A percentile compares a stretch with the other conserved stretches of the same genome.
phyloP scores from a whole-genome alignment of 1,140 invertebrate genomes.

The Holcopasites calliopsidis region DNA sequence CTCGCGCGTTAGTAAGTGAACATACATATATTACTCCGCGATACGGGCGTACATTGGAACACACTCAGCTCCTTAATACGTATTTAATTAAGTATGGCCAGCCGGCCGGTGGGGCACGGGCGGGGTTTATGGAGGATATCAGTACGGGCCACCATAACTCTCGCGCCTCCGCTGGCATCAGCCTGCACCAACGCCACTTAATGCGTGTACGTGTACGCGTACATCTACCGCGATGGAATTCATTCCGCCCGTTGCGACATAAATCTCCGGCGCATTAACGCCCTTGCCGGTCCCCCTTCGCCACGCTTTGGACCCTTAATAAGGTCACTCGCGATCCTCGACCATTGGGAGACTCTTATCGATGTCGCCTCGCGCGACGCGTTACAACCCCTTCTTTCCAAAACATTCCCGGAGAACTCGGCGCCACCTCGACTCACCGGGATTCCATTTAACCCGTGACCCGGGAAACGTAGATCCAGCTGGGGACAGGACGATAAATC shows the following conservation, averaged over 20 bases:
- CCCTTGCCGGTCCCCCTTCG: constrained; percentile 40
- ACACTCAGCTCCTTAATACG: constrained; percentile 77
- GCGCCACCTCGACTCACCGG: neutral
- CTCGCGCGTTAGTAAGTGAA: constrained; percentile 24
- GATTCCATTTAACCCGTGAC: constrained; percentile 14
- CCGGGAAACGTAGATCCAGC: neutral
- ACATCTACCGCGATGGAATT: constrained; percentile 70
- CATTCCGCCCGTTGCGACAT: constrained; percentile 65
- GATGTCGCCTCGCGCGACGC: neutral
- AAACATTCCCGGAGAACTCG: neutral
- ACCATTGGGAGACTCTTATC: neutral
- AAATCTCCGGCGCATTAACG: constrained; percentile 71
- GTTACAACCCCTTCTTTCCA: neutral
- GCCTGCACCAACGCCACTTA: constrained; percentile 50
- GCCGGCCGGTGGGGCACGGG: constrained; percentile 41
- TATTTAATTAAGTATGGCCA: constrained; percentile 75
- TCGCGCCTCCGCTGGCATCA: constrained; percentile 59
- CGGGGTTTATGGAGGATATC: constrained; percentile 70
- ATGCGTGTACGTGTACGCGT: constrained; percentile 61
- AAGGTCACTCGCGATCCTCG: constrained; percentile 39
- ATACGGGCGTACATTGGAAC: constrained; percentile 69
- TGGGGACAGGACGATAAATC: constrained; percentile 14
- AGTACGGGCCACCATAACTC: constrained; percentile 70
- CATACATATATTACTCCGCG: constrained; percentile 58
- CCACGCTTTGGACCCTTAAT: constrained; percentile 49